Base-by-base conservation (phyloP, 2,797 vertebrate species). In the Oreonectes daqikongensis region DNA sequence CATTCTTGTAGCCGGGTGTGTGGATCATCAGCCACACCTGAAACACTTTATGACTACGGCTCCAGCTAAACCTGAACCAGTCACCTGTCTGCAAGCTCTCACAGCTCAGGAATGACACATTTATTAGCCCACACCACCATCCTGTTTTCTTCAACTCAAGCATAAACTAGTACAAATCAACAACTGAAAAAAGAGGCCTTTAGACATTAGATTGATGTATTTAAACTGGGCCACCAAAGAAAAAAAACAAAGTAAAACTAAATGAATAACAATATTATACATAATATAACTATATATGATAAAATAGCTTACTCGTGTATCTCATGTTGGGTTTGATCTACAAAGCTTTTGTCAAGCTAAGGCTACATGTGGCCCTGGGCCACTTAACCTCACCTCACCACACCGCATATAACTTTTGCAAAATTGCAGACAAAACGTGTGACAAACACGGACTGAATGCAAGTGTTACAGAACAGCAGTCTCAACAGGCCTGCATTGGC, bases 1-100 rank as follows among this genome's bases (percentile, higher is more conserved):
- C 83, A 89, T 91, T 91, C 82, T 82, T 84, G 50, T 71, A 77
- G 48, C 69, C 74, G 40, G 55, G 52, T 55, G 65, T 71, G 69
- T 48, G 63, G 35, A 53, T 64, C 48, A 5, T 12, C 73, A 64
- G 46, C 53, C 78, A 73, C 72, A 83, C 72, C 79, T 83, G 75
- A 65, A 76, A 64, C 32, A n/a, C 60, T 77, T 75, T 52, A 75
- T 32, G 42, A 72, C 48, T 53, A 30, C 10, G 12, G 68, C 63
- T 72, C 55, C 30, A 46, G 18, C 59, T 50, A 32, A 57, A 68
- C 30, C 65, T 48, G 26, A n/a, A 70, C n/a, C 38, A 72, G 40
- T 80, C n/a, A 50, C 60, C 30, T 70, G 66, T 52, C 68, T 57
- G 78, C 53, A 26, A 80, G 66, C 38, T 63, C 59, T 73, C n/a